phyloP scores from a whole-genome alignment of 2,113 vertebrate species.

The Neofelis nebulosa region DNA sequence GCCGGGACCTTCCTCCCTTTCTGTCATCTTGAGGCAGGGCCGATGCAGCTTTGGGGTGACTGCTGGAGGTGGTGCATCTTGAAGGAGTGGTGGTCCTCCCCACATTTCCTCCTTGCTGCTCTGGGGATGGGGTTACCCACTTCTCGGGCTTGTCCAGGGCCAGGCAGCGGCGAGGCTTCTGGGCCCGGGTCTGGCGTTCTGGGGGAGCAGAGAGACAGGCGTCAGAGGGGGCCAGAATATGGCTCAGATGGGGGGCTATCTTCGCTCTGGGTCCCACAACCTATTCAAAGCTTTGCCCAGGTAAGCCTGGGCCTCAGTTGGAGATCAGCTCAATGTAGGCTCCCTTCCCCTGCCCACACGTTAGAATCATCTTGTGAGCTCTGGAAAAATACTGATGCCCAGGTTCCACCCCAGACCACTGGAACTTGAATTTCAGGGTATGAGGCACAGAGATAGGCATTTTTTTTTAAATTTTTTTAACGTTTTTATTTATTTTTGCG shows the following conservation, averaged over 20 bases:
- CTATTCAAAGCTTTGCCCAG: not conserved
- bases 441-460: not conserved
- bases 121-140: not conserved
- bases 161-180: slow-evolving; percentile 60
- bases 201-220: not conserved
- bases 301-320: not conserved
- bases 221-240: not conserved
- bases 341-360: not conserved
- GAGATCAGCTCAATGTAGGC: no score
- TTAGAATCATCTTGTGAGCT: not conserved
- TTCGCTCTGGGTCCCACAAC: not conserved
- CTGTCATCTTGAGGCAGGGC: not conserved
- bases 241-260: not conserved
- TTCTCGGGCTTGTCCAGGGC: not conserved
- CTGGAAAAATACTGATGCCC: not conserved
- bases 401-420: not conserved
- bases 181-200: slow-evolving; percentile 49
- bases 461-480: no score
- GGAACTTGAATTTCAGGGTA: not conserved
- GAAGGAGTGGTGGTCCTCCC: not conserved
- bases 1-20: not conserved
- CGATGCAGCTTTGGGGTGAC: not conserved
- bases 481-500: no score
- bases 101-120: not conserved
- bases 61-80: not conserved